A percentile compares a stretch with the other conserved stretches of the same genome.
Conservation (phyloP, 2,888 invertebrate genomes). For the Miltochrista miniata region DNA sequence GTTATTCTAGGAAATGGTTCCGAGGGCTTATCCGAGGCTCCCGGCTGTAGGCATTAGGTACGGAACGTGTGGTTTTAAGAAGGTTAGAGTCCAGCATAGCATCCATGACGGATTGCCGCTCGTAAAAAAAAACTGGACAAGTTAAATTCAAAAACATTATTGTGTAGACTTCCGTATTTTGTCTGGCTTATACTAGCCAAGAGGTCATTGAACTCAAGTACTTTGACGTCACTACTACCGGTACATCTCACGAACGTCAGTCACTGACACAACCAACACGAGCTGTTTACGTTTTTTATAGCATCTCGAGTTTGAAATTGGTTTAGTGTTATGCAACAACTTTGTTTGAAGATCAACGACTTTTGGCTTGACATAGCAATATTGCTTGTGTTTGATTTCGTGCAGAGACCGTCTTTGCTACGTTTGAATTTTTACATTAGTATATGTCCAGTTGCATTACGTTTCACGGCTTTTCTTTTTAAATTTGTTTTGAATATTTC, state of each 20-base stretch:
- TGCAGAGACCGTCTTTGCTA: too few relatives aligned
- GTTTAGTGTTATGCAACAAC: slow-evolving; percentile 36
- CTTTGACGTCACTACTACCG: slow-evolving; percentile 26
- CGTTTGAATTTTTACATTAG: too few relatives aligned
- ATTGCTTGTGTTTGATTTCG: not conserved
- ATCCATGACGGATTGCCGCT: too few relatives aligned
- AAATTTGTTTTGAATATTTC: too few relatives aligned
- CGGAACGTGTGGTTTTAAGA: too few relatives aligned
- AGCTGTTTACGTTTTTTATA: slow-evolving; percentile 62
- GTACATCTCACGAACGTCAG: slow-evolving; percentile 13
- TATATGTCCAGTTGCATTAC: too few relatives aligned
- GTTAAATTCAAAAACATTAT: slow-evolving; percentile 11
- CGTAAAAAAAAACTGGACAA: slow-evolving; percentile 12
- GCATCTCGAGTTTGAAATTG: slow-evolving; percentile 32
- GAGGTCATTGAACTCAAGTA: slow-evolving; percentile 47
- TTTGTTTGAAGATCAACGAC: slow-evolving; percentile 47
- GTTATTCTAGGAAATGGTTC: too few relatives aligned
- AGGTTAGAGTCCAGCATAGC: too few relatives aligned
- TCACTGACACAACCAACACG: slow-evolving; percentile 17
- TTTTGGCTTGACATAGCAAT: slow-evolving; percentile 7
- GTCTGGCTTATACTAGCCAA: slow-evolving; percentile 13
- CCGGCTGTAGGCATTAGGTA: too few relatives aligned
- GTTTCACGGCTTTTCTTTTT: too few relatives aligned
- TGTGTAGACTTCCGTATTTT: not conserved
- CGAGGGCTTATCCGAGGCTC: too few relatives aligned